Evolutionary conservation across 2,888 invertebrate genomes (phyloP), one percentile per base, ranked within the genome.

Genomic region (Nomada ruficornis): DNA sequence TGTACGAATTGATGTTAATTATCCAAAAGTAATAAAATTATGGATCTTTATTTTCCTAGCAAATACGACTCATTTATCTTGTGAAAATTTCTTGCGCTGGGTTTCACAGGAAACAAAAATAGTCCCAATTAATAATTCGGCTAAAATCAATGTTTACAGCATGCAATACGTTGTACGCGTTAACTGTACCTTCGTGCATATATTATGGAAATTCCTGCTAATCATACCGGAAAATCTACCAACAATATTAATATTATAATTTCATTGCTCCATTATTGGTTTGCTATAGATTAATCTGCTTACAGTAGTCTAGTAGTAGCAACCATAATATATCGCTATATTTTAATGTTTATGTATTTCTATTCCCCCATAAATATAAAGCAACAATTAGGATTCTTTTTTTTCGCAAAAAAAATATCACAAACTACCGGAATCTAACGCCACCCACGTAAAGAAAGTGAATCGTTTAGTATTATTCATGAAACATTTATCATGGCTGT

Each of bases 11-110:
- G 10, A 80, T 29, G 26, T 67, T 65, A 47, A 69, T 55, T 82
- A 36, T 57, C 73, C 15, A 20, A 47, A 18, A 62, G 57, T 85
- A 85, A 85, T 80, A 77, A 77, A 84, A 57, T 50, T n/a, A 10
- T 60, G 29, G n/a, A 64, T 65, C 23, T 67, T 60, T n/a, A 60
- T 62, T 77, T 62, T 68, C 55, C 60, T 63, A 68, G 68, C 10
- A 18, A 26, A 55, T 50, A 47, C 13, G 29, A 29, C 65, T 57
- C 26, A 60, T 74, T 67, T 18, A 26, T 23, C 15, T 60, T 47
- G 11, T 10, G 9, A 47, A 36, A 18, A 5, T 47, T 63, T 9
- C 11, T 65, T 47, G 7, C n/a, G n/a, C 18, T 10, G n/a, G 1
- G 0, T 42, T n/a, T 52, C 29, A 36, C 0, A 7, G 18, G 20